Evolutionary conservation across 2,888 invertebrate species (phyloP), one percentile per base, ranked within the genome.

Genomic region (Chymomyza procnemis): DNA sequence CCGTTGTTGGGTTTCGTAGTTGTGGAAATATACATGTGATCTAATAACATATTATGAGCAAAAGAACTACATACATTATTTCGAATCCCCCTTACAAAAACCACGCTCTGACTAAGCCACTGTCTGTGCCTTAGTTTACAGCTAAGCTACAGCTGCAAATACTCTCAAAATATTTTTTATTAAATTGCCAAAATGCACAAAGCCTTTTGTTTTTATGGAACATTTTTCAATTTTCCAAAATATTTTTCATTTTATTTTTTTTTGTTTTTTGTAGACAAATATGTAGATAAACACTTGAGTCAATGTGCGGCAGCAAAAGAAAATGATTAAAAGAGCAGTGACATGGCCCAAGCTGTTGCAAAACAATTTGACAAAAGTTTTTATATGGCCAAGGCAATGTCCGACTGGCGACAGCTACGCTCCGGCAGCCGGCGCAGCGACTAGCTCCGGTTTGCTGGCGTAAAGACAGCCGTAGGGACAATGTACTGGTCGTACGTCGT

Each of bases 281-380:
- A 76, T 69, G 65, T 6, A 26, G 4, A 69, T 41, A 72, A 73
- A 61, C 55, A 65, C 67, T 75, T 68, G 63, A 50, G 59, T 46
- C 6, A n/a, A 9, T n/a, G 18, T 14, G 14, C 21, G n/a, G n/a
- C 18, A 48, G 41, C 26, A 18, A 0, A 26, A 21, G 66, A 62
- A 79, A 80, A 75, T 75, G 73, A 79, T 80, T 80, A 77, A 79
- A 80, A 77, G 73, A 66, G 70, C 73, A 64, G 70, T 72, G 69
- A 71, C 69, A 41, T 41, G 41, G 64, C 21, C 63, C 56, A 30
- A 58, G 54, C 34, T 59, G 62, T 65, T 48, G 46, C 50, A 64
- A 70, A 64, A 66, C 71, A 75, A 75, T 75, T 75, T 75, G 74
- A 75, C 75, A 75, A 75, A 75, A 75, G 74, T 75, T 73, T 63